These are phyloP conservation scores for Elephas maximus DNA, from an alignment of 2,113 vertebrate species.

Conservation along the genomic window DNA sequence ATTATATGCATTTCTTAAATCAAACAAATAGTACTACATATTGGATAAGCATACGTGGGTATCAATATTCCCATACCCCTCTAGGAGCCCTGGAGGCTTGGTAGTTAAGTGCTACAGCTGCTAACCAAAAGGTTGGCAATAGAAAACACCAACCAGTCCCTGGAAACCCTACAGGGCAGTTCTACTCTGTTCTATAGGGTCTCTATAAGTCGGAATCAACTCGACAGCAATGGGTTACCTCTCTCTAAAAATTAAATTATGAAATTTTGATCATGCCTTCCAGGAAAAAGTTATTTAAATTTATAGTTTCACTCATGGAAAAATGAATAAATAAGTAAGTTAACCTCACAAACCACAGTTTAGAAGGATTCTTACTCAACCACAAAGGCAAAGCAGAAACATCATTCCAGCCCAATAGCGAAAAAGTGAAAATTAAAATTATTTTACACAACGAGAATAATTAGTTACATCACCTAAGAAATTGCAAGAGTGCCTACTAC, in stretches of 20 bases:
- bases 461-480: neutral
- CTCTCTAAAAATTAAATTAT: neutral
- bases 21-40: neutral
- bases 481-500: neutral
- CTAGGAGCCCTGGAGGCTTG: no score
- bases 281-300: neutral
- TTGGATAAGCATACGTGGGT: neutral
- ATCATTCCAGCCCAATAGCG: neutral
- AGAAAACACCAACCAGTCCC: no score
- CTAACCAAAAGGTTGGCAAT: no score
- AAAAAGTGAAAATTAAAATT: neutral
- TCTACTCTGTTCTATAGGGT: no score
- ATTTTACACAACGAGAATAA: neutral
- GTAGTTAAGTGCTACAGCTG: no score
- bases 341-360: neutral
- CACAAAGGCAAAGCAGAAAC: neutral
- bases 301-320: neutral
- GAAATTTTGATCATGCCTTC: neutral
- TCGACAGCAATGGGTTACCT: no score
- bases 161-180: no score
- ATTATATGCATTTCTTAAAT: constrained; percentile 7
- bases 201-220: no score
- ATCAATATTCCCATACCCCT: neutral
- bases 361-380: neutral
- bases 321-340: neutral